These are phyloP conservation scores for Actinostola sp. DNA, from an alignment of 92 coral and sea anemone genomes.

Conservation along the genomic window DNA sequence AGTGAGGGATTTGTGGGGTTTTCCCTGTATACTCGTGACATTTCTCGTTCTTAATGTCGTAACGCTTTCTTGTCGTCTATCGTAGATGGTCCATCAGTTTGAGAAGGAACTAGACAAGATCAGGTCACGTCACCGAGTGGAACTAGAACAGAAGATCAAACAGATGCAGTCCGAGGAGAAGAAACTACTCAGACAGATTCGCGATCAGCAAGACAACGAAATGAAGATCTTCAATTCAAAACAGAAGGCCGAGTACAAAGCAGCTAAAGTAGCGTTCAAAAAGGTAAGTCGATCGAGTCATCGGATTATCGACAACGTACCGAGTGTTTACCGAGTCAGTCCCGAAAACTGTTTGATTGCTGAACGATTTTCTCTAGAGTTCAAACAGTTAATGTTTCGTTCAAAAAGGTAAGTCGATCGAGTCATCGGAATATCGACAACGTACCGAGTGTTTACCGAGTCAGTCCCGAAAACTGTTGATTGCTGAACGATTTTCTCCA, in stretches of 20 bases:
- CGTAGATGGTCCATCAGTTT: conserved; percentile 83
- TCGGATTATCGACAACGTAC: too few relatives aligned
- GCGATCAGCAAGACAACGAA: conserved; percentile 86
- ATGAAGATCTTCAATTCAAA: conserved; percentile 74
- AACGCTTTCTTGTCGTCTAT: not conserved
- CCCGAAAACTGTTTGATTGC: too few relatives aligned
- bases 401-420: conserved; percentile 1
- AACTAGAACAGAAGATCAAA: conserved; percentile 89
- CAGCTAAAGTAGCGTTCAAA: conserved; percentile 75
- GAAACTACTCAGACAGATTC: conserved; percentile 80
- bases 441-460: too few relatives aligned
- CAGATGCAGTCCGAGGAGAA: conserved; percentile 88
- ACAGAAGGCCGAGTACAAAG: conserved; percentile 94
- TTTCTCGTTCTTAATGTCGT: not conserved
- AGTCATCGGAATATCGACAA: too few relatives aligned
- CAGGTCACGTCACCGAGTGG: conserved; percentile 88
- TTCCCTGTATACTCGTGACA: not conserved
- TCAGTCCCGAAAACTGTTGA: too few relatives aligned
- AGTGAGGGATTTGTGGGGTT: too few relatives aligned
- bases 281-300: not conserved
- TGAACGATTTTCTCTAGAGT: too few relatives aligned
- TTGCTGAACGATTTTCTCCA: too few relatives aligned
- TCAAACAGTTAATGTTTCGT: too few relatives aligned
- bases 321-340: too few relatives aligned
- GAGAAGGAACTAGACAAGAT: conserved; percentile 93